Conservation (phyloP, 2,113 vertebrate species). For the Seriola dumerili region DNA sequence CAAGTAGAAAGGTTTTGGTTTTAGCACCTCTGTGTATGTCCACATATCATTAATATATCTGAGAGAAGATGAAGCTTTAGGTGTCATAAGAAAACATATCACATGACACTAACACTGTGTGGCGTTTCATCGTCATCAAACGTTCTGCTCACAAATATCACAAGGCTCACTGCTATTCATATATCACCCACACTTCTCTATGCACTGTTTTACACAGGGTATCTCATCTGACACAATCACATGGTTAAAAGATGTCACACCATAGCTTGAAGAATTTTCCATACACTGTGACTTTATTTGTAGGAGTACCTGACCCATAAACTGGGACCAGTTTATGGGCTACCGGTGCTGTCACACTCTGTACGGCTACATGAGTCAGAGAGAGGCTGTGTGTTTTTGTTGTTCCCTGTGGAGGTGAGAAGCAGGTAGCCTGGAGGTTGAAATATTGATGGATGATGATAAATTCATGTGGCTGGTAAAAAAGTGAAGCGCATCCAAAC, state of each 20-base stretch:
- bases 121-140: slow-evolving; percentile 1
- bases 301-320: background rate
- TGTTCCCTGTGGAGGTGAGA: slow-evolving; percentile 54
- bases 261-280: background rate
- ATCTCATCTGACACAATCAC: background rate
- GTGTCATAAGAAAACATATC: slow-evolving; percentile 15
- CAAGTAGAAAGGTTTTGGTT: slow-evolving; percentile 1
- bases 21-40: slow-evolving; percentile 1
- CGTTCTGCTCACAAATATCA: background rate
- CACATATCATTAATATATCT: slow-evolving; percentile 8
- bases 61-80: slow-evolving; percentile 1
- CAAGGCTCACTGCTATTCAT: background rate
- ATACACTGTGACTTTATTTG: background rate
- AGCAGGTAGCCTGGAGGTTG: slow-evolving; percentile 70
- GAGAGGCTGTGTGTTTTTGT: slow-evolving; percentile 59
- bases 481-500: slow-evolving; percentile 40
- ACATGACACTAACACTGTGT: background rate
- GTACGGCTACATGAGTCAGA: slow-evolving; percentile 24
- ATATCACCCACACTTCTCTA: background rate
- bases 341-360: background rate
- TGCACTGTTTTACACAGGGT: background rate
- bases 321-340: background rate
- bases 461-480: slow-evolving; percentile 73
- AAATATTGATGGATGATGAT: slow-evolving; percentile 84
- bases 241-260: background rate